Conservation (phyloP, 2,113 vertebrate species). For the Castor canadensis region DNA sequence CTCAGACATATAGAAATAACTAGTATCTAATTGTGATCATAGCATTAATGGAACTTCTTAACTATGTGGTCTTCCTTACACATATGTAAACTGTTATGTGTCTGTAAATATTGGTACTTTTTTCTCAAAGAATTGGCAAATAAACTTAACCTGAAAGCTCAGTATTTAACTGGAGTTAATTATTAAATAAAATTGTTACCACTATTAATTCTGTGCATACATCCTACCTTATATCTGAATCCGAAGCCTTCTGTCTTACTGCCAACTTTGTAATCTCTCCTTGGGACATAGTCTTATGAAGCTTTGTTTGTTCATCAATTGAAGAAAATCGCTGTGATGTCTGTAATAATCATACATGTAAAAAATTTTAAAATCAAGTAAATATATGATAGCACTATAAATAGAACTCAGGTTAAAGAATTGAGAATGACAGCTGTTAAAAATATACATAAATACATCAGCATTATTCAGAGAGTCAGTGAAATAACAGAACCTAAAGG, state of each 20-base stretch:
- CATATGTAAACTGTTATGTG: no score
- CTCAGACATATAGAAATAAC: background rate
- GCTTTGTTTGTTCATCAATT: constrained; percentile 86
- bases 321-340: constrained; percentile 85
- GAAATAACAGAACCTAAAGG: constrained; percentile 29
- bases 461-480: constrained; percentile 4
- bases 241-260: constrained; percentile 86
- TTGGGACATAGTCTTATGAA: constrained; percentile 94
- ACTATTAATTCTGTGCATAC: background rate
- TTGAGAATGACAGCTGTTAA: constrained; percentile 11
- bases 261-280: constrained; percentile 91
- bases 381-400: constrained; percentile 1
- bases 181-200: constrained; percentile 11
- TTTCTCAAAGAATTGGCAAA: constrained; percentile 10
- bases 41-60: background rate
- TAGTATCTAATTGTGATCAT: background rate
- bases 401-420: background rate
- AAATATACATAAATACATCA: constrained; percentile 26
- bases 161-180: background rate
- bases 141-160: background rate
- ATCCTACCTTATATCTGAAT: constrained; percentile 91
- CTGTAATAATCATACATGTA: constrained; percentile 78
- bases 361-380: constrained; percentile 61
- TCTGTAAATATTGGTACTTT: background rate
- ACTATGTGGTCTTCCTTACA: background rate